Evolutionary conservation across 2,797 vertebrate genomes (phyloP).

Genomic region (Aplochiton taeniatus): DNA sequence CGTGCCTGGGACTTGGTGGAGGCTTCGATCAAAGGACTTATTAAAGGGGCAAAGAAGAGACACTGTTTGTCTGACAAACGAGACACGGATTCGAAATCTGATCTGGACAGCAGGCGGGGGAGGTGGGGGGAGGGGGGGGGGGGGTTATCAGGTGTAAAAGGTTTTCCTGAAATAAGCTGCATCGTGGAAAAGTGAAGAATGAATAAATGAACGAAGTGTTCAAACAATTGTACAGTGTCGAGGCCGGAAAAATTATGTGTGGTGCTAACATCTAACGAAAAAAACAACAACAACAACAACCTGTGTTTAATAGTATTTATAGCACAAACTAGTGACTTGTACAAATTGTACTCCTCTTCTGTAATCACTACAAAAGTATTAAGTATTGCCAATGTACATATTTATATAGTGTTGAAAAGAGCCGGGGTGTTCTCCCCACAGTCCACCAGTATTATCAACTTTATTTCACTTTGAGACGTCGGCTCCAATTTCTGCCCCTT

Average conservation of each 20-base stretch:
- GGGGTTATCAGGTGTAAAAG: constrained; percentile 34
- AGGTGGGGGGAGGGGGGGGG: constrained; percentile 27
- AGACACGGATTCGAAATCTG: constrained; percentile 84
- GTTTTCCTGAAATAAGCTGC: constrained; percentile 88
- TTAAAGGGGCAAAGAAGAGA: constrained; percentile 75
- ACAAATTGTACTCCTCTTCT: constrained; percentile 99
- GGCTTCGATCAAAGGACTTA: constrained; percentile 89
- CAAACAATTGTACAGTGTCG: constrained; percentile 97
- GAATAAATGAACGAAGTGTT: constrained; percentile 79
- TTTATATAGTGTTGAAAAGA: constrained; percentile 96
- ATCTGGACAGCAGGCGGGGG: constrained; percentile 63
- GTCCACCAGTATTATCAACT: constrained; percentile 87
- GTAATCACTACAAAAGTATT: constrained; percentile 99
- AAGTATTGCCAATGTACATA: constrained; percentile 99
- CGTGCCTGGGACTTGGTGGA: constrained; percentile 98
- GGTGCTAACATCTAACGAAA: constrained; percentile 93
- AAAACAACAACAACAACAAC: constrained; percentile 73
- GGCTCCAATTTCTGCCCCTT: constrained; percentile 80
- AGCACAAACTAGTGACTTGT: constrained; percentile 99
- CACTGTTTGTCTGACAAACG: constrained; percentile 82
- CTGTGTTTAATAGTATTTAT: constrained; percentile 99
- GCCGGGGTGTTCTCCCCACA: constrained; percentile 87
- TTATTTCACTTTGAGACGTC: constrained; percentile 80
- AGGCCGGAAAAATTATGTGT: constrained; percentile 99
- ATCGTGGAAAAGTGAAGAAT: constrained; percentile 94